These are phyloP conservation scores for Platanista minor DNA, from an alignment of 2,113 vertebrate genomes.

Conservation along the genomic window DNA sequence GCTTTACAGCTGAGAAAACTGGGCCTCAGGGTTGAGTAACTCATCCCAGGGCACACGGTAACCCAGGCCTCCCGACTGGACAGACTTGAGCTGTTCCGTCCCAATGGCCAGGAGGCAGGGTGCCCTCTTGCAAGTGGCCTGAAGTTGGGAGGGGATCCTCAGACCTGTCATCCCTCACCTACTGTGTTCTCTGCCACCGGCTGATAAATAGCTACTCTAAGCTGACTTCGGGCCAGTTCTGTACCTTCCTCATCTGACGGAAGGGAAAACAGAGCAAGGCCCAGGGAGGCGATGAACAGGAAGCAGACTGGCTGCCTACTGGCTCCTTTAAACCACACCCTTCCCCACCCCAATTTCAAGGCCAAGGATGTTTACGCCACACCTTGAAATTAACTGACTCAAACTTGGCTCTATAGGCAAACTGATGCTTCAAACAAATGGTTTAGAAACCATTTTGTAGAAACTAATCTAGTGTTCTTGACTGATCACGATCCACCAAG, in stretches of 20 bases:
- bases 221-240: background rate
- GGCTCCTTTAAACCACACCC: background rate
- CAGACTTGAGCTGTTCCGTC: background rate
- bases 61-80: background rate
- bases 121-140: background rate
- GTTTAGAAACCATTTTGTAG: background rate
- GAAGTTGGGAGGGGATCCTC: background rate
- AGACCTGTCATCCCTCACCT: background rate
- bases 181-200: background rate
- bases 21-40: background rate
- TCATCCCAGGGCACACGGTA: background rate
- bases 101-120: background rate
- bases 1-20: background rate
- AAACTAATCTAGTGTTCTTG: background rate
- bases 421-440: background rate
- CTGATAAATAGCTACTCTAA: background rate
- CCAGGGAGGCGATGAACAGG: background rate
- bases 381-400: conserved; percentile 42
- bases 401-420: conserved; percentile 31
- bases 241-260: background rate
- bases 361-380: conserved; percentile 18
- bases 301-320: background rate
- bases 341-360: conserved; percentile 30
- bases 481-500: background rate
- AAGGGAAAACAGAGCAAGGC: background rate